Conservation (phyloP, 2,888 invertebrate species). For the Masnerella sp. region DNA sequence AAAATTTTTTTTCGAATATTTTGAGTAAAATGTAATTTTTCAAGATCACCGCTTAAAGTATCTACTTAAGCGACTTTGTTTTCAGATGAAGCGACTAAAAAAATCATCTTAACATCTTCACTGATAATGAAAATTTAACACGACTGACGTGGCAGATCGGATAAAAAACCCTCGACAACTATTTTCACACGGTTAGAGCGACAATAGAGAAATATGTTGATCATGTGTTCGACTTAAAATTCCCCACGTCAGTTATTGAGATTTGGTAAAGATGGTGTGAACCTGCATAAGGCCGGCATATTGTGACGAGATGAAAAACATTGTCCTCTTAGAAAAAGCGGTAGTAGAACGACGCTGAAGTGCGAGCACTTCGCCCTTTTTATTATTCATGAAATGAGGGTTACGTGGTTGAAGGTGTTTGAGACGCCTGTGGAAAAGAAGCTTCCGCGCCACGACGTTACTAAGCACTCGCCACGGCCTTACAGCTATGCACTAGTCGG, state of each 20-base stretch:
- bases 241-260: conserved; percentile 60
- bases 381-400: conserved; percentile 77
- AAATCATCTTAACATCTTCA: too few species aligned
- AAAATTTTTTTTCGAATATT: too few species aligned
- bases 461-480: conserved; percentile 57
- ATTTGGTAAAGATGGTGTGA: conserved; percentile 57
- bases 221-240: conserved; percentile 54
- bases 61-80: too few species aligned
- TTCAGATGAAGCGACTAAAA: too few species aligned
- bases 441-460: conserved; percentile 59
- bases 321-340: conserved; percentile 70
- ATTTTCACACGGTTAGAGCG: too few species aligned
- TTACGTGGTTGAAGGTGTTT: conserved; percentile 60
- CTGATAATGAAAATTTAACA: too few species aligned
- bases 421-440: conserved; percentile 57
- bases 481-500: conserved; percentile 56
- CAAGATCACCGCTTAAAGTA: too few species aligned
- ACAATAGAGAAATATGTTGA: too few species aligned
- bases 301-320: conserved; percentile 75
- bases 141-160: too few species aligned
- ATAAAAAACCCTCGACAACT: too few species aligned
- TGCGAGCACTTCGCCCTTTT: conserved; percentile 70
- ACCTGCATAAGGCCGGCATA: conserved; percentile 69
- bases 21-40: too few species aligned
- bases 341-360: conserved; percentile 63